A percentile compares a stretch with the other conserved stretches of the same genome.
Conservation (phyloP, 30 jellyfish, hydroid and myxozoan genomes). For the Morbakka virulenta region DNA sequence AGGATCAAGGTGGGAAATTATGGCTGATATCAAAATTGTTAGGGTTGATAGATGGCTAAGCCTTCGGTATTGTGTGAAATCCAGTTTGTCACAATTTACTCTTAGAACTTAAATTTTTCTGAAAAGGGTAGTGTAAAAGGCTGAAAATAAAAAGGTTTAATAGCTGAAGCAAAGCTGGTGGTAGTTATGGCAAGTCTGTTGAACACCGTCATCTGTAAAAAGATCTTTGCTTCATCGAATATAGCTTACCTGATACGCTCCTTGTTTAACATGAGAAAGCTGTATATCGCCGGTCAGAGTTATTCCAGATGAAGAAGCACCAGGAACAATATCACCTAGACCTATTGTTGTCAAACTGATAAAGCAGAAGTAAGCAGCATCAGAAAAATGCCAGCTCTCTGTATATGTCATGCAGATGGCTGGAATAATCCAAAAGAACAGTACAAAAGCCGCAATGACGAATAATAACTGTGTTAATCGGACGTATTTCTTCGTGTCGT, state of each 20-base stretch:
- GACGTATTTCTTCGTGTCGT: slow-evolving; percentile 39
- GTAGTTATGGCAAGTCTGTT: too few species aligned
- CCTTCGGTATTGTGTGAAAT: too few species aligned
- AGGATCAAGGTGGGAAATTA: too few species aligned
- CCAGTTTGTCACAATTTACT: too few species aligned
- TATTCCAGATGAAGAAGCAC: slow-evolving; percentile 51
- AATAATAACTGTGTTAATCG: slow-evolving; percentile 50
- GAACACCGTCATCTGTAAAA: too few species aligned
- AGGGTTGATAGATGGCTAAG: too few species aligned
- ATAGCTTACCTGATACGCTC: slow-evolving; percentile 45
- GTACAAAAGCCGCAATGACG: slow-evolving; percentile 24
- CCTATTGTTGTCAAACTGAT: slow-evolving; percentile 66
- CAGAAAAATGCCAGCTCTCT: slow-evolving; percentile 49
- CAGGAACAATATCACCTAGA: slow-evolving; percentile 59
- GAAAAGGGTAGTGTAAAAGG: too few species aligned
- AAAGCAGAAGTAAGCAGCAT: slow-evolving; percentile 58
- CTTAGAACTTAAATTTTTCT: too few species aligned
- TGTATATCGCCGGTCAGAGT: background rate
- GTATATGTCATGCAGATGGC: slow-evolving; percentile 45
- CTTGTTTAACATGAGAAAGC: background rate
- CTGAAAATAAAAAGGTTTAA: too few species aligned
- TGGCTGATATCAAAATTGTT: too few species aligned
- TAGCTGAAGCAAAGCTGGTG: too few species aligned
- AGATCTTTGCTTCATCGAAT: too few species aligned
- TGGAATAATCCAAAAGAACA: slow-evolving; percentile 52